Base-by-base conservation (phyloP, 2,888 invertebrate species). In the Sericinus montela region DNA sequence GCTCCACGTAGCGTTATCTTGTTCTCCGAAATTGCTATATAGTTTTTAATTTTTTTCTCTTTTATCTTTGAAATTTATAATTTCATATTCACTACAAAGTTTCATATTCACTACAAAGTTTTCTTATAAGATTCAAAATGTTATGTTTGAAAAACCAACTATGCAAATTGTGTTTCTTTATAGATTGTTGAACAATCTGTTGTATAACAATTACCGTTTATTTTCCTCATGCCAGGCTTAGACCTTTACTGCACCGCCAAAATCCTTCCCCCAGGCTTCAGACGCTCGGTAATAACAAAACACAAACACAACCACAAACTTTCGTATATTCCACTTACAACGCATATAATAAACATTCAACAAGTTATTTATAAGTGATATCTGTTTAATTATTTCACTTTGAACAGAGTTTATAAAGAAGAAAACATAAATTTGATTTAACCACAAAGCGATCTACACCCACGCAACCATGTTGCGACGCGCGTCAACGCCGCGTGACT, bases 401-500 rank as follows among this genome's bases (percentile, higher is more conserved):
- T 63, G 74, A 57, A 64, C 72, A 72, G 67, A 69, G 55, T 70
- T 72, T 76, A 80, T 81, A 80, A 76, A 71, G 63, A 72, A 69
- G 75, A 76, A 80, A 83, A 84, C 80, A 81, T 65, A 69, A 61
- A 71, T 76, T 72, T 75, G 77, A 80, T 82, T n/a, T n/a, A 77
- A 82, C 79, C 83, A 75, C 75, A 68, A 62, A 68, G 77, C 81
- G 78, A 81, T 82, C 72, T 83, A 85, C 83, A 78, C 83, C 80
- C 75, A 78, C 80, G 74, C 81, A 79, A 76, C 69, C 80, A 84
- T 80, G 79, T 73, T 80, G 73, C 79, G 73, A 79, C 85, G 83
- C 85, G 82, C 81, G 80, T 78, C 83, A 85, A 84, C 86, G 86
- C 85, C 84, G 86, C 86, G 84, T 86, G 86, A 85, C 87, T 88